These are phyloP conservation scores for Campoletis raptor DNA, from an alignment of 2,888 invertebrate species.

Conservation along the genomic window DNA sequence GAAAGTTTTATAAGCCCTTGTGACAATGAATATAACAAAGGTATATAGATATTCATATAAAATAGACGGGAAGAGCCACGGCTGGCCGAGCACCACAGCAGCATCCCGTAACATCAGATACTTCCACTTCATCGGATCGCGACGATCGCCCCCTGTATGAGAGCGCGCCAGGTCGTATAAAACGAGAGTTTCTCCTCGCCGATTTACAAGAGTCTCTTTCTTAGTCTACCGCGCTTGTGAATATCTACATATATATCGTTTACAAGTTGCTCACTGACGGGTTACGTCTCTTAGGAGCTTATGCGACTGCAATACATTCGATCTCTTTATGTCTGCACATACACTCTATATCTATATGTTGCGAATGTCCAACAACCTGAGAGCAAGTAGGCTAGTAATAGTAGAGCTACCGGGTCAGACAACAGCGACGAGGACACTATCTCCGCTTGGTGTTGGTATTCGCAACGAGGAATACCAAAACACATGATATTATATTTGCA, in stretches of 20 bases:
- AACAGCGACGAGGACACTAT: slow-evolving; percentile 47
- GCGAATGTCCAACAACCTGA: slow-evolving; percentile 53
- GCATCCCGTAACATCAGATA: slow-evolving; percentile 37
- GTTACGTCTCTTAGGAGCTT: slow-evolving; percentile 37
- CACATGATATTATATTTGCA: slow-evolving; percentile 54
- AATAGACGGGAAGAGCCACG: slow-evolving; percentile 48
- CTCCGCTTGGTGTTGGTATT: slow-evolving; percentile 32
- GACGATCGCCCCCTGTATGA: slow-evolving; percentile 29
- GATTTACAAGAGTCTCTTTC: slow-evolving; percentile 39
- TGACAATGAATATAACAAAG: not conserved
- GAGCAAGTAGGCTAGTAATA: slow-evolving; percentile 54
- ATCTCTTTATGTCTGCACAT: not conserved
- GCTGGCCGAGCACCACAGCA: slow-evolving; percentile 50
- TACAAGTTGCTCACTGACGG: slow-evolving; percentile 52
- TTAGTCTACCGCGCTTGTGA: slow-evolving; percentile 24
- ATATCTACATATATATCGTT: slow-evolving; percentile 36
- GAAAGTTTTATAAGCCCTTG: not conserved
- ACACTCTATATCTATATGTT: not conserved
- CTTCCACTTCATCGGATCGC: slow-evolving; percentile 55
- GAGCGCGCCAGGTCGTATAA: slow-evolving; percentile 37
- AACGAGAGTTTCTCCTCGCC: slow-evolving; percentile 28
- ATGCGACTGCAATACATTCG: slow-evolving; percentile 47
- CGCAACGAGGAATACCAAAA: slow-evolving; percentile 37
- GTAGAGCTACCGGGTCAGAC: slow-evolving; percentile 63
- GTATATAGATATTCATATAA: slow-evolving; percentile 5